Evolutionary conservation across 2,113 vertebrate genomes (phyloP).

Genomic region (Myodes glareolus): DNA sequence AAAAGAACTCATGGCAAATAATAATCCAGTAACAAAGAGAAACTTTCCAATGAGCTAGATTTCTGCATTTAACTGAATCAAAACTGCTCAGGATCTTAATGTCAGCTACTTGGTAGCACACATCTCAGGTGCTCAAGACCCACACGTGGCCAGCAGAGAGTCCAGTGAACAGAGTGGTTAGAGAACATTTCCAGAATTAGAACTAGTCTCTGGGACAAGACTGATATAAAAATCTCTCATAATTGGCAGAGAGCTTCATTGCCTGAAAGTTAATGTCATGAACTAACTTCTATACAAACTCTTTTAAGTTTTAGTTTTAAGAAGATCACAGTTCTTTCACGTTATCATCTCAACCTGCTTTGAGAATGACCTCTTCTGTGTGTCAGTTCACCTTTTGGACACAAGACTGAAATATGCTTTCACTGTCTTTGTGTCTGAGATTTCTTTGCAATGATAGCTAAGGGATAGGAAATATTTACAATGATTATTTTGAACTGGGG

Average conservation of each 20-base stretch:
- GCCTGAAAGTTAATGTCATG: too few species aligned
- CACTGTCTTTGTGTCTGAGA: neutral
- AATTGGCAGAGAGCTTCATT: neutral
- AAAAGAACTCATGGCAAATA: neutral
- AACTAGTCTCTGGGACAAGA: rapidly evolving
- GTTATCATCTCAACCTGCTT: neutral
- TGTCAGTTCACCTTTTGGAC: neutral
- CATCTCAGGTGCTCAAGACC: neutral
- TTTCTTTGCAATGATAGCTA: neutral
- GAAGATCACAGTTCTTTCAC: neutral
- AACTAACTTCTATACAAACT: neutral
- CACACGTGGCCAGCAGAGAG: neutral
- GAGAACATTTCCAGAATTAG: too few species aligned
- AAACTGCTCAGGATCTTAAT: neutral
- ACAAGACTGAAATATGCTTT: neutral
- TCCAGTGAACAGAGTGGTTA: neutral
- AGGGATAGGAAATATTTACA: neutral
- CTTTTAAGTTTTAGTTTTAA: neutral
- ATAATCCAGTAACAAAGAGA: neutral
- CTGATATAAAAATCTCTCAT: neutral
- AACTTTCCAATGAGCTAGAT: neutral
- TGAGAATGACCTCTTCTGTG: neutral
- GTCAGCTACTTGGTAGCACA: neutral
- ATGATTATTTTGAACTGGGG: neutral
- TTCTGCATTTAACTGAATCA: neutral